Evolutionary conservation across 2,797 vertebrate species (phyloP), one percentile per base, ranked within the genome.

Genomic region (Myotis vivesi): DNA sequence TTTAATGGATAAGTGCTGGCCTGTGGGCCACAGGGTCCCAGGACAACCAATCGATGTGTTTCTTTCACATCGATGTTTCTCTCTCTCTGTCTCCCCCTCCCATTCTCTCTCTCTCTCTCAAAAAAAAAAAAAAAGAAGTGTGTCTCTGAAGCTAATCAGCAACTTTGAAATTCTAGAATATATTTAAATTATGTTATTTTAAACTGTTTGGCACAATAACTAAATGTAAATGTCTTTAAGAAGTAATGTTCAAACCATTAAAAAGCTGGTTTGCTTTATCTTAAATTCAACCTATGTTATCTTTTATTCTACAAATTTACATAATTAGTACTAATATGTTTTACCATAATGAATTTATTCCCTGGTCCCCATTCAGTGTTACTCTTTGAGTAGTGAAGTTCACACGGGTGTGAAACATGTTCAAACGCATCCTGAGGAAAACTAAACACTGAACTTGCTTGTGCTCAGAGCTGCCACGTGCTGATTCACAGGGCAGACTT

Each of bases 401-500:
- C 92, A 66, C n/a, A 62, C 71, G 77, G 90, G 92, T 69, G 79
- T 80, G 94, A 98, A 98, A 99, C 98, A 98, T 98, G 98, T 98
- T 98, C 97, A 93, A 98, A 98, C 98, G 98, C 98, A 98, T 85
- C 97, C 59, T 81, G 83, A 92, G 97, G 89, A 75, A 95, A 95
- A 77, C 46, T 12, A 16, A 19, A 44, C 33, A 23, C 3, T 72
- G 17, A 49, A 16, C 15, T 64, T 51, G 38, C 15, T 53, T 20
- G 33, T 71, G 80, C 41, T 89, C 82, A 66, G 19, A 33, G 46
- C 97, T 98, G 98, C 98, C 98, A 98, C 97, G 98, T 99, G 98
- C 97, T 98, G 99, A 94, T 1, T 11, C 30, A 11, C 25, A 53
- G 41, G 28, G 64, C 51, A 57, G 71, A 51, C 23, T 49, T 79